Evolutionary conservation across 2,797 vertebrate species (phyloP), one percentile per base, ranked within the genome.

Genomic region (Gastrophryne carolinensis): DNA sequence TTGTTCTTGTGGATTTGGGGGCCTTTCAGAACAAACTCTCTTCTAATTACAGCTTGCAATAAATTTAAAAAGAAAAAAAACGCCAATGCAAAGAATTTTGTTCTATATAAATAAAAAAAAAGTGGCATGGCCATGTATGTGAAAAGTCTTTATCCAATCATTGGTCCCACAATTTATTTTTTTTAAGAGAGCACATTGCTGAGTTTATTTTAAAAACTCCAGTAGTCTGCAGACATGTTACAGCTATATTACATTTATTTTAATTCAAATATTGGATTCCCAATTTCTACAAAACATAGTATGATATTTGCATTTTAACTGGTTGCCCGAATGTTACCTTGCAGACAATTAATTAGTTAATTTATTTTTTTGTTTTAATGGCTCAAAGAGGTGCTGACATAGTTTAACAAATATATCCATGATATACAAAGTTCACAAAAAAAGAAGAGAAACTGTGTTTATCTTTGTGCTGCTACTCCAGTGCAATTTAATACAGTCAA

Each of bases 381-480:
- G 19, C 19, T 32, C 63, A 17, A 53, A 15, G 13, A 35, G 13
- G 8, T 23, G 34, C 24, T 64, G 56, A 47, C 21, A 44, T 21
- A 50, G n/a, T 37, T 17, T 30, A 1, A 47, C 34, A 62, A 41
- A 34, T 29, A 49, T 32, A 12, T 15, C 47, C 23, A 64, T 69
- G 37, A 17, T 64, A 47, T n/a, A n/a, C n/a, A n/a, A 57, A 15
- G 19, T 70, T 23, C 35, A 35, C 32, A 37, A 19, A 21, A 69
- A 69, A 32, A 56, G 23, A 57, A 27, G 17, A 24, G 32, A 52
- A 30, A 63, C 24, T 32, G 13, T 63, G 58, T 60, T 34, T 44
- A 41, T 29, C 39, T 53, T 78, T 78, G 68, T 78, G 75, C 68
- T 60, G 56, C 34, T 50, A 60, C 37, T 57, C 17, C 39, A 34